Evolutionary conservation across 2,797 vertebrate genomes (phyloP), one percentile per base, ranked within the genome.

Genomic region (Arremon aurantiirostris): DNA sequence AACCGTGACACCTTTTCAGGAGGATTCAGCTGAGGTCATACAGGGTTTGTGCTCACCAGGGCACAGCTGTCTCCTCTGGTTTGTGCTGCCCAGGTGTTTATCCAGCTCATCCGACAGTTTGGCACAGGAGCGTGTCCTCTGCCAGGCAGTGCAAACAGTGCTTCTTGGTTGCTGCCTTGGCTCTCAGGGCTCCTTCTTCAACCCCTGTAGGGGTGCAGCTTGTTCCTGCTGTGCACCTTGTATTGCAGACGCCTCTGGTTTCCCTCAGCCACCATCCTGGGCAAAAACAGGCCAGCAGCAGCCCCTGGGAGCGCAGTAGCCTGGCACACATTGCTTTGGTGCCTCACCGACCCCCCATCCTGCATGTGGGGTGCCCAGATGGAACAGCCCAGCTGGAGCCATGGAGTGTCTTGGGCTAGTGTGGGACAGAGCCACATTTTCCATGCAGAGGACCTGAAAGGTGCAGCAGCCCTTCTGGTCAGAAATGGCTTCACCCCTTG

Each of bases 121-220:
- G 83, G 35, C 63, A 16, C 2, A 0, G 24, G 32, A 71, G 41
- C 2, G 0, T 1, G 0, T 59, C 47, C 26, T 9, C 26, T 9
- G 11, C 61, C 55, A 28, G 5, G 8, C 8, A 11, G 50, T 69
- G 32, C 79, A 72, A 69, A 0, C 42, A 55, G 35, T 8, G 11
- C 0, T 17, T 89, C 34, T 81, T 81, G 23, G 37, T 81, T 53
- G 55, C 64, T 1, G 7, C n/a, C 55, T 76, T 72, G 55, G 52
- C 28, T 63, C 39, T 79, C 15, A 30, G 39, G 75, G 42, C 71
- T 85, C 50, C 68, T 85, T 79, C 39, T 89, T 35, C 71, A 87
- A 34, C 12, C 47, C 13, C 8, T 41, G 8, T 59, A 55, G 55
- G 27, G 22, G 23, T 20, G 68, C 0, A 0, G 27, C 82, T 73